Evolutionary conservation across 2,797 vertebrate species (phyloP).

Genomic region (Botia kubotai): DNA sequence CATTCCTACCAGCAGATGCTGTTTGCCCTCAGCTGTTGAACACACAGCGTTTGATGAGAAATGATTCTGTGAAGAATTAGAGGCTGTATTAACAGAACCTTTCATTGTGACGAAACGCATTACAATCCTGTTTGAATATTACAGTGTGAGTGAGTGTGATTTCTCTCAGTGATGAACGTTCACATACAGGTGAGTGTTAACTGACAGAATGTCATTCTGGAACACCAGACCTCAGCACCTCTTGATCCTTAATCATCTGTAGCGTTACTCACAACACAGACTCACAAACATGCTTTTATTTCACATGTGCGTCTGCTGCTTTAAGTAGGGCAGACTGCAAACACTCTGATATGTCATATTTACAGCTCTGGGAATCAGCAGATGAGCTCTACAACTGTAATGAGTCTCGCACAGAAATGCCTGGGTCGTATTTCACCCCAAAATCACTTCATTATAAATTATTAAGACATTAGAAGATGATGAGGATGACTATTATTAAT

Average conservation of each 20-base stretch:
- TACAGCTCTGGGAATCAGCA: not conserved
- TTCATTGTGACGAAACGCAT: slow-evolving; percentile 19
- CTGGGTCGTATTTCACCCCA: too few species aligned
- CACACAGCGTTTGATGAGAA: slow-evolving; percentile 5
- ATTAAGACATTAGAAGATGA: too few species aligned
- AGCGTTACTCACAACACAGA: not conserved
- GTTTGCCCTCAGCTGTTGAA: slow-evolving; percentile 6
- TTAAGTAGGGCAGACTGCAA: slow-evolving; percentile 1
- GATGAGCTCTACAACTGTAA: too few species aligned
- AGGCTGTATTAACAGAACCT: slow-evolving; percentile 1
- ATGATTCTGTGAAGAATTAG: slow-evolving; percentile 19
- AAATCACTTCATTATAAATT: too few species aligned
- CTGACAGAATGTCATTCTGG: not conserved
- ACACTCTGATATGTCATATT: not conserved
- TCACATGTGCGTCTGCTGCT: not conserved
- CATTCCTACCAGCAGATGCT: slow-evolving; percentile 8
- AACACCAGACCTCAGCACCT: not conserved
- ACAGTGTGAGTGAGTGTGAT: not conserved
- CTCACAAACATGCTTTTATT: not conserved
- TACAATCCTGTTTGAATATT: slow-evolving; percentile 12
- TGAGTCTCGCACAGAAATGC: too few species aligned
- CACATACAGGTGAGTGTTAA: not conserved
- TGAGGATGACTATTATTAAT: too few species aligned
- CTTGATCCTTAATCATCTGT: not conserved
- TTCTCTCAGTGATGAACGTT: not conserved